Evolutionary conservation across 2,888 invertebrate genomes (phyloP), one percentile per base, ranked within the genome.

Genomic region (Sesia bembeciformis): DNA sequence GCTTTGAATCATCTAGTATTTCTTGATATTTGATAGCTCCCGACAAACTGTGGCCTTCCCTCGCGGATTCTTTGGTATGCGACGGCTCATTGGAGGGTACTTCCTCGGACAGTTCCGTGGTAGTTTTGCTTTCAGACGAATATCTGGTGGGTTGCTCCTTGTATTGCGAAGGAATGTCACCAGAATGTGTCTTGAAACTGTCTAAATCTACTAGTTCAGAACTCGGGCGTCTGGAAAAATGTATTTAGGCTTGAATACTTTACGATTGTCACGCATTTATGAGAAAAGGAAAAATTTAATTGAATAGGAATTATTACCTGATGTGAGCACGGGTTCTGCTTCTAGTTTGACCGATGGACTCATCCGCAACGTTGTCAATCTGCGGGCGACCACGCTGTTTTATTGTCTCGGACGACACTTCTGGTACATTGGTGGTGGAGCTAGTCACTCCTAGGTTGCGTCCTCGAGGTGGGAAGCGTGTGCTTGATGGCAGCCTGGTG

Each of bases 161-260:
- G 67, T 91, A 89, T 60, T 90, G 90, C n/a, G 85, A 83, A 3
- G 90, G 88, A 49, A 86, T 88, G 58, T 91, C 91, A 55, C 91
- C 91, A 3, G 91, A 90, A 66, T 94, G 91, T 0, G 96, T 95
- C 66, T 95, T 94, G 83, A 96, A 96, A 65, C 94, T 94, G 62
- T 93, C 94, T 63, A 94, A 93, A 72, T 96, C 96, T 0, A 96
- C 94, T 52, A 96, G 86, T 72, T 96, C 96, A 54, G 95, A 90
- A 66, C 94, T 94, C 51, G 95, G 95, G 38, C 96, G 91, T 62
- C 93, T 92, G 81, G 56, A 82, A 81, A 41, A 52, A 55, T 40
- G n/a, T 4, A 8, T 46, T 46, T 46, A 8, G 8, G n/a, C 46
- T 8, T 46, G 3, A 40, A 3, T 3, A 38, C 4, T 0, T 8